phyloP scores from a whole-genome alignment of 1,140 invertebrate species.

The Cephus cinctus region DNA sequence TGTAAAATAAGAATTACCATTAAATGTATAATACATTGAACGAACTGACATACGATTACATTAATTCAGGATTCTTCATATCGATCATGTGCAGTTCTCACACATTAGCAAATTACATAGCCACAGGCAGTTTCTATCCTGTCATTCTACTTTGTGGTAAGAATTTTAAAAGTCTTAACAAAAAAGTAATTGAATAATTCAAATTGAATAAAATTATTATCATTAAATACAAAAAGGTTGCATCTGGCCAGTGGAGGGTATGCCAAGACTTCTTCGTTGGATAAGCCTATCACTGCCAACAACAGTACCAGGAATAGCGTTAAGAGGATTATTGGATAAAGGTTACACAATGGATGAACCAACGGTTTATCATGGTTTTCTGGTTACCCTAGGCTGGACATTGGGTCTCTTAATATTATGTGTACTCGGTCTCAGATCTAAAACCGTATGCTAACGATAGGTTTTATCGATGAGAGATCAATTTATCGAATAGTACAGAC shows the following conservation, averaged over 20 bases:
- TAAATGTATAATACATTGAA: too few relatives aligned
- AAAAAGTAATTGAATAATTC: not conserved
- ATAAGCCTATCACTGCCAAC: constrained; percentile 65
- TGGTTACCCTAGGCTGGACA: constrained; percentile 62
- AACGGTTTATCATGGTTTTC: constrained; percentile 61
- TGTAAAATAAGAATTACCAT: constrained; percentile 10
- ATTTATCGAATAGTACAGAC: too few relatives aligned
- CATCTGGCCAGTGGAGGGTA: constrained; percentile 88
- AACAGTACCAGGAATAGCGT: constrained; percentile 64
- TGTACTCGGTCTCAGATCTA: constrained; percentile 46
- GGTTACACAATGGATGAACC: constrained; percentile 58
- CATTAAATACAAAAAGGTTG: constrained; percentile 61
- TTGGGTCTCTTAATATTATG: constrained; percentile 47
- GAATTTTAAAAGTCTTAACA: constrained; percentile 26
- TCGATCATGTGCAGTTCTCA: constrained; percentile 77
- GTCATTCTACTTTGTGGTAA: constrained; percentile 80
- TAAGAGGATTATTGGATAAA: constrained; percentile 65
- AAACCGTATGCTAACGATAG: constrained; percentile 3
- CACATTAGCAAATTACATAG: constrained; percentile 77
- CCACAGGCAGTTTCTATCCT: constrained; percentile 85
- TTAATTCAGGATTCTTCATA: constrained; percentile 68
- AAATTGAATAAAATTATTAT: not conserved
- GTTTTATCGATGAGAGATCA: too few relatives aligned
- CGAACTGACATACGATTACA: too few relatives aligned
- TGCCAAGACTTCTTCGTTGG: constrained; percentile 60